phyloP scores from a whole-genome alignment of 2,888 invertebrate species.

The Erynnis tages region DNA sequence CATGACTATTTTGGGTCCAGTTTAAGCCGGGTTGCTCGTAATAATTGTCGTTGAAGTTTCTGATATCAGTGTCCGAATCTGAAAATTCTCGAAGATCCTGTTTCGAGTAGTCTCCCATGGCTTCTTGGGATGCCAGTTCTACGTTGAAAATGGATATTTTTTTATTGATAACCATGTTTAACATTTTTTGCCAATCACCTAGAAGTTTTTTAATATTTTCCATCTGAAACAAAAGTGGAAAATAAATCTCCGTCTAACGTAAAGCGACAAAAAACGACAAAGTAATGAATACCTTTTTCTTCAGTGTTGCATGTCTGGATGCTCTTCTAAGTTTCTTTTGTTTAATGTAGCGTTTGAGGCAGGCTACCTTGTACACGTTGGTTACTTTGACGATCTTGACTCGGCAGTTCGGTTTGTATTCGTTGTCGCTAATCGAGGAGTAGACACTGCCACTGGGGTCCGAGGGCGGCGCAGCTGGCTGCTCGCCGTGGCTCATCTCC shows the following conservation, averaged over 20 bases:
- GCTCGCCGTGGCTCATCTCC: conserved; percentile 44
- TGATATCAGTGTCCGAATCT: conserved; percentile 56
- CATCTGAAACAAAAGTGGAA: conserved; percentile 48
- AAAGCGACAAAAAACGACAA: too few species aligned
- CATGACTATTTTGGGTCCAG: conserved; percentile 52
- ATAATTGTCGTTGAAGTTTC: conserved; percentile 45
- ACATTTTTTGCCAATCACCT: conserved; percentile 67
- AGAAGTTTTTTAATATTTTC: conserved; percentile 61
- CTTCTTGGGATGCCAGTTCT: conserved; percentile 60
- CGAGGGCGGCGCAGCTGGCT: conserved; percentile 13
- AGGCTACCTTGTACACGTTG: conserved; percentile 70
- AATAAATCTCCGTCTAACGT: neutral
- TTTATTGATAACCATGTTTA: conserved; percentile 61
- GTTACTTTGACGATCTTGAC: conserved; percentile 71
- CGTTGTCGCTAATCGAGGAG: conserved; percentile 52
- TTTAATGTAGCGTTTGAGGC: conserved; percentile 67
- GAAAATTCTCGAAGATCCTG: conserved; percentile 48
- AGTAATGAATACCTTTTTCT: conserved; percentile 56
- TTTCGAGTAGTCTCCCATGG: conserved; percentile 65
- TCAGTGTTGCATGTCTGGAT: conserved; percentile 57
- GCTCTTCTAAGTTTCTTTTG: conserved; percentile 62
- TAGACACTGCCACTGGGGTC: conserved; percentile 50
- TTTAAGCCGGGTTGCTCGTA: conserved; percentile 54
- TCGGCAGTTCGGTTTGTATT: conserved; percentile 54
- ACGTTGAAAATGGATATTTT: conserved; percentile 51